Evolutionary conservation across 2,113 vertebrate species (phyloP).

Genomic region (Arothron firmamentum): DNA sequence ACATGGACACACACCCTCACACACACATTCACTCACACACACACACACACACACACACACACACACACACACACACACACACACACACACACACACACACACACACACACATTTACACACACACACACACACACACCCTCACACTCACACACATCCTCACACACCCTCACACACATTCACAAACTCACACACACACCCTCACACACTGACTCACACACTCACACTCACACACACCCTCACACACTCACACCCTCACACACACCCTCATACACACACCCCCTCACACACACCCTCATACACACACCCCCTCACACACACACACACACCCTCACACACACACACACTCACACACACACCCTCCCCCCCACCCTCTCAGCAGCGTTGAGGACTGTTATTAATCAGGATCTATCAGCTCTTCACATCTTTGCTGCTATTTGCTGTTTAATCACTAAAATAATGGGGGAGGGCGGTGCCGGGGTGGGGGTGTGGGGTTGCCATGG

Average conservation of each 20-base stretch:
- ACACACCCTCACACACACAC: slow-evolving; percentile 19
- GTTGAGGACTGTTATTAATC: slow-evolving; percentile 76
- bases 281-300: slow-evolving; percentile 21
- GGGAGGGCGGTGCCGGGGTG: slow-evolving; percentile 48
- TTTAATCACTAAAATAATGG: slow-evolving; percentile 83
- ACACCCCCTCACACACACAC: slow-evolving; percentile 22
- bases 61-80: too few relatives aligned
- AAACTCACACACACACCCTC: slow-evolving; percentile 19
- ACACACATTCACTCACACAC: too few relatives aligned
- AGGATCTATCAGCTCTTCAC: slow-evolving; percentile 62
- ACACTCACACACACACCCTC: slow-evolving; percentile 26
- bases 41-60: too few relatives aligned
- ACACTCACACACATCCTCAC: too few relatives aligned
- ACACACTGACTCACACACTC: slow-evolving; percentile 25
- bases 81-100: too few relatives aligned
- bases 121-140: too few relatives aligned
- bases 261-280: slow-evolving; percentile 37
- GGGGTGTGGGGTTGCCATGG: slow-evolving; percentile 73
- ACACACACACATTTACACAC: too few relatives aligned
- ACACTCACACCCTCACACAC: slow-evolving; percentile 20
- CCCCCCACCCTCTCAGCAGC: slow-evolving; percentile 37
- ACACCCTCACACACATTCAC: neutral
- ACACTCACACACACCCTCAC: slow-evolving; percentile 29
- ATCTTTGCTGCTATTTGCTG: slow-evolving; percentile 75
- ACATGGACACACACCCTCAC: too few relatives aligned